Base-by-base conservation (phyloP, 2,888 invertebrate species). In the Drosophila kanekoi region DNA sequence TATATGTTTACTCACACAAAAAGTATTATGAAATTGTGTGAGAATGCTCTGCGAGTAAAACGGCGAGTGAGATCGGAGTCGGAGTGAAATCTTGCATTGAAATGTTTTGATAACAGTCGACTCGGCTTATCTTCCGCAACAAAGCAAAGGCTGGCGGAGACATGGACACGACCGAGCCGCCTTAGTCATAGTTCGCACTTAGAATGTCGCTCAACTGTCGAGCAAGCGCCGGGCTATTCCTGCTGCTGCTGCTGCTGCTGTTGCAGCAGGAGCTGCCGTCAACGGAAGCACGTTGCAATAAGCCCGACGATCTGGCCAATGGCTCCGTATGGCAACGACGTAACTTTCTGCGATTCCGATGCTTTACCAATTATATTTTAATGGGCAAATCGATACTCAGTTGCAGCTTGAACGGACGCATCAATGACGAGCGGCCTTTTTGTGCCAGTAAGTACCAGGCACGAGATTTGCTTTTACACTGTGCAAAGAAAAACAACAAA, bases 401-500 rank as follows among this genome's bases (percentile, higher is more conserved):
- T 4, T 84, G 87, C 14, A 48, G 41, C 4, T 0, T 0, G 0
- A 11, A 45, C 28, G 84, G 72, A 5, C 67, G 69, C 0, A 0
- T 78, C 3, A 62, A 6, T 1, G 83, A 81, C 16, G 69, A 81
- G 23, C 37, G 57, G 1, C 87, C 87, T 3, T 62, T 77, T 4
- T 84, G 83, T 74, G 84, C 81, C 51, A 74, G 83, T 83, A 43
- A 87, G 83, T 81, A 53, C 37, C 41, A 60, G 18, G n/a, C 33
- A 2, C 14, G 10, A n/a, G 1, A 38, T 13, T 28, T 11, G 35
- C 35, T 13, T 13, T 5, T 35, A 37, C 40, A 54, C 47, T 48
- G 47, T 28, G 8, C 28, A 8, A 28, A 28, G 28, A 8, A 28
- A 28, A 8, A 28, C 28, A 2, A 28, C 28, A 28, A 8, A 8